Evolutionary conservation across 64 coral and sea anemone species (phyloP).

Genomic region (Trachythela sp.): DNA sequence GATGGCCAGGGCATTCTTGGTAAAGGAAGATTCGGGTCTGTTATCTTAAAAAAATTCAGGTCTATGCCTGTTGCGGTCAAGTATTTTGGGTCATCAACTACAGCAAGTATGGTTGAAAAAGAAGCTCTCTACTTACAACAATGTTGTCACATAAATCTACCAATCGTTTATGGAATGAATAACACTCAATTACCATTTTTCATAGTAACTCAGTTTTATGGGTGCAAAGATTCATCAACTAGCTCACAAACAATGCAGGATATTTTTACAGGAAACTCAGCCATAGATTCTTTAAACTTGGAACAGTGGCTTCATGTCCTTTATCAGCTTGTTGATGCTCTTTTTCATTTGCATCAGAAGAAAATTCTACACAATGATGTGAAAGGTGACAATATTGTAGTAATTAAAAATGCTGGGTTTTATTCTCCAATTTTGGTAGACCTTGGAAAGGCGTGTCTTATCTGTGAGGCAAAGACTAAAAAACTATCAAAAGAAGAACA

Average conservation of each 20-base stretch:
- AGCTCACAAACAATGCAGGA: background rate
- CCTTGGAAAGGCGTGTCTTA: too few relatives aligned
- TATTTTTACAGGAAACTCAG: background rate
- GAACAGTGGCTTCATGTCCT: background rate
- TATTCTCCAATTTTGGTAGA: too few relatives aligned
- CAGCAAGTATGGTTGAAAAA: background rate
- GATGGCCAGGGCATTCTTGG: too few relatives aligned
- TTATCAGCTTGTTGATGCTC: constrained; percentile 5
- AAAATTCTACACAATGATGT: constrained; percentile 18
- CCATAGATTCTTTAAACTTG: background rate
- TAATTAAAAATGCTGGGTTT: background rate
- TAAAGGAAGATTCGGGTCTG: constrained; percentile 2
- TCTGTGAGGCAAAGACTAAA: too few relatives aligned
- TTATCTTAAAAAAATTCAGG: constrained; percentile 11
- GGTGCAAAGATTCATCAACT: background rate
- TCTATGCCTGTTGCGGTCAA: background rate
- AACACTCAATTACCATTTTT: background rate
- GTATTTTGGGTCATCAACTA: background rate
- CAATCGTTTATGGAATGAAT: background rate
- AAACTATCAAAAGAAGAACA: too few relatives aligned
- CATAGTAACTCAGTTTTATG: background rate
- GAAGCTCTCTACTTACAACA: background rate
- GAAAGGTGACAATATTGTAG: constrained; percentile 19
- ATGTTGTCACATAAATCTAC: too few relatives aligned
- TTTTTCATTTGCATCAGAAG: background rate